Percentiles rank a stretch among this genome's conserved stretches.
Evolutionary conservation across 2,113 vertebrate genomes (phyloP).

Genomic region (Brachionichthys hirsutus): DNA sequence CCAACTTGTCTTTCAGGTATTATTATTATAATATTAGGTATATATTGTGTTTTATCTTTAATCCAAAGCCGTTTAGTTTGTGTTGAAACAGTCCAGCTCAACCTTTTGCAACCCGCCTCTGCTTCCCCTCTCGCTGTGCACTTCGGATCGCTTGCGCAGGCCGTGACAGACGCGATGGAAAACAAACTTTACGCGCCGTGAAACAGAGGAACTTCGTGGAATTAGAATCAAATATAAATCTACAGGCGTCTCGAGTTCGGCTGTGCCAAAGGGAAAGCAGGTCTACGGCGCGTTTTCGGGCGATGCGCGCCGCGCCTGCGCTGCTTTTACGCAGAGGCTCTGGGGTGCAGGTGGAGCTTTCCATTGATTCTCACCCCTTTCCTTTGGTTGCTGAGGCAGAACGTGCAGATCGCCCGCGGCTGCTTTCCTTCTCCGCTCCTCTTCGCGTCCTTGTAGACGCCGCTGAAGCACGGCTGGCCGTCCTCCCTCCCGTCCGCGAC

Average conservation of each 20-base stretch:
- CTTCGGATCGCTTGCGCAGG: background rate
- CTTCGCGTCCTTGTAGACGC: conserved; percentile 76
- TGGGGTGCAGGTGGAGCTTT: no score
- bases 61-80: background rate
- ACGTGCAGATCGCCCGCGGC: conserved; percentile 90
- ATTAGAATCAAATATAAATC: background rate
- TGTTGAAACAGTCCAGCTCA: background rate
- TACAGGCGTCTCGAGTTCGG: no score
- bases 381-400: conserved; percentile 92
- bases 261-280: background rate
- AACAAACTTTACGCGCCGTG: no score
- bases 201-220: no score
- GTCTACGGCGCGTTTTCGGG: no score
- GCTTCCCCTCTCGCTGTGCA: no score
- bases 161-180: no score
- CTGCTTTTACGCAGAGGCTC: no score
- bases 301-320: no score
- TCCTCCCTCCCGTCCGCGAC: conserved; percentile 84
- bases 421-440: conserved; percentile 74
- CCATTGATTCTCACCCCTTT: conserved; percentile 80
- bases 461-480: conserved; percentile 85
- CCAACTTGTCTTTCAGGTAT: no score
- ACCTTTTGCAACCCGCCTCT: background rate
- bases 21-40: no score
- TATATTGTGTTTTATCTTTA: no score